Percentiles rank a stretch among this genome's conserved stretches.
Evolutionary conservation across 23 tunicate species (phyloP).

Genomic region (Botrylloides violaceus): DNA sequence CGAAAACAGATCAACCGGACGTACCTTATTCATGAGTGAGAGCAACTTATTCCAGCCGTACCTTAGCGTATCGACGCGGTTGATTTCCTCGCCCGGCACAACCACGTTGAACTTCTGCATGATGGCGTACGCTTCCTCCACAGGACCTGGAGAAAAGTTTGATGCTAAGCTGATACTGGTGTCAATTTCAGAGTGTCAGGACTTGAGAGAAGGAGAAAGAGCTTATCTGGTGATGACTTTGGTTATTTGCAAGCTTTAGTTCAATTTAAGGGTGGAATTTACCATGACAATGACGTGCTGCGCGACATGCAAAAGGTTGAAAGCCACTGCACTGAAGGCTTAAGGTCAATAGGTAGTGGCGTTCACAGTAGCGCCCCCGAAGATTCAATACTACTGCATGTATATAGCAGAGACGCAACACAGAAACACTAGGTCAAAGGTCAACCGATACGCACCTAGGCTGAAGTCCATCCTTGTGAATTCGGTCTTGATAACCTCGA

Average conservation of each 20-base stretch:
- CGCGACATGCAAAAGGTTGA: too few relatives aligned
- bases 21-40: conserved; percentile 72
- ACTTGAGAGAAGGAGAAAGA: too few relatives aligned
- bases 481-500: conserved; percentile 71
- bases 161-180: too few relatives aligned
- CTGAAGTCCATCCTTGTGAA: conserved; percentile 89
- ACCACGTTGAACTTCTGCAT: conserved; percentile 87
- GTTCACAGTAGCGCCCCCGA: not conserved
- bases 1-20: too few relatives aligned
- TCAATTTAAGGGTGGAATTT: too few relatives aligned
- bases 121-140: conserved; percentile 93
- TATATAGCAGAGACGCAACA: not conserved
- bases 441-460: conserved; percentile 31
- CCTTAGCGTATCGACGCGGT: conserved; percentile 88
- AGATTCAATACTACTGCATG: not conserved
- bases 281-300: too few relatives aligned
- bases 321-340: too few relatives aligned
- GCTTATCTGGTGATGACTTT: too few relatives aligned
- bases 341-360: not conserved
- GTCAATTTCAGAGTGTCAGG: too few relatives aligned
- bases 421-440: not conserved
- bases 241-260: too few relatives aligned
- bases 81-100: conserved; percentile 75
- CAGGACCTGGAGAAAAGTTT: too few relatives aligned
- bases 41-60: conserved; percentile 92